Evolutionary conservation across 2,888 invertebrate genomes (phyloP).

Genomic region (Drosophila diplacantha): DNA sequence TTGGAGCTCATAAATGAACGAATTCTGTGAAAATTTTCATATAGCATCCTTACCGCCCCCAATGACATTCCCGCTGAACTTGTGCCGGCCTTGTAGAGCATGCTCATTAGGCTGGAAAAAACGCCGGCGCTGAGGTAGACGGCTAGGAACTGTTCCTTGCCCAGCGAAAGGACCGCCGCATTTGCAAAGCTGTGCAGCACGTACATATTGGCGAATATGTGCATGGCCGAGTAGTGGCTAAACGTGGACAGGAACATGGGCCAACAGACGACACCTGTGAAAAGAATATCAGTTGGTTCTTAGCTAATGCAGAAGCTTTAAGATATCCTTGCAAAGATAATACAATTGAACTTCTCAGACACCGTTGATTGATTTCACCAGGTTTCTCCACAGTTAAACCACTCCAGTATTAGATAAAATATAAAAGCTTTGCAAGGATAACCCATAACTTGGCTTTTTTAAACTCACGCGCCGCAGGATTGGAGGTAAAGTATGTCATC

Average conservation of each 20-base stretch:
- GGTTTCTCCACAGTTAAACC: too few species aligned
- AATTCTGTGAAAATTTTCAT: not conserved
- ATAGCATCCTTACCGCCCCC: conserved; percentile 83
- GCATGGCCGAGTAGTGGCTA: conserved; percentile 92
- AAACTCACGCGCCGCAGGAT: conserved; percentile 86
- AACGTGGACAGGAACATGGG: conserved; percentile 97
- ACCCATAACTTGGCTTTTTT: not conserved
- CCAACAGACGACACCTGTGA: conserved; percentile 84
- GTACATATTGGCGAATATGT: conserved; percentile 96
- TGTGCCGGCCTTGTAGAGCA: conserved; percentile 85
- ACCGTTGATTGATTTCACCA: not conserved
- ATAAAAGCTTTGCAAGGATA: not conserved
- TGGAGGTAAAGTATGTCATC: conserved; percentile 90
- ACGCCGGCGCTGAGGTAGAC: conserved; percentile 94
- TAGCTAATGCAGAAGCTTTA: not conserved
- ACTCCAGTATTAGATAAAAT: not conserved
- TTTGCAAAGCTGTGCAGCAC: conserved; percentile 89
- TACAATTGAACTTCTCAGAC: not conserved
- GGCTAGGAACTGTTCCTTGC: conserved; percentile 94
- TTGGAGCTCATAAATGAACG: not conserved
- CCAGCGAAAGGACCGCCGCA: conserved; percentile 84
- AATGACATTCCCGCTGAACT: conserved; percentile 87
- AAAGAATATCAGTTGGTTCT: not conserved
- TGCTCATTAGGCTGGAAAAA: conserved; percentile 90
- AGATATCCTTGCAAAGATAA: not conserved